Conservation (phyloP, 2,797 vertebrate genomes). For the Spheniscus humboldti region DNA sequence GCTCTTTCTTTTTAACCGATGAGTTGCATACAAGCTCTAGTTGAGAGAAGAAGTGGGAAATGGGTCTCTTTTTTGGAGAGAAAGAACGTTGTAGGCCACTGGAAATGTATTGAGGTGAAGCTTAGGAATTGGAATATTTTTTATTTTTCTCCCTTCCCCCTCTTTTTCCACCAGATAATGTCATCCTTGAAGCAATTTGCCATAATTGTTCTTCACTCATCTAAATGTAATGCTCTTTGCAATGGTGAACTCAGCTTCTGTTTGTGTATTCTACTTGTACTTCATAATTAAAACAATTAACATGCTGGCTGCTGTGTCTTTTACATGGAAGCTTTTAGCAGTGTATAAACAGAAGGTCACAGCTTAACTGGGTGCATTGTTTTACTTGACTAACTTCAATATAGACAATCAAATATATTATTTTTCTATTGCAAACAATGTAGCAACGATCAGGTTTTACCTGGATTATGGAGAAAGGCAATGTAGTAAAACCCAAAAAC, state of each 20-base stretch:
- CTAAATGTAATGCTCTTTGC: background rate
- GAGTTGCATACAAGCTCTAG: background rate
- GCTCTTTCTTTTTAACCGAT: background rate
- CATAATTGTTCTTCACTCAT: background rate
- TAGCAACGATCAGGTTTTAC: background rate
- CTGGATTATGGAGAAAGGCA: background rate
- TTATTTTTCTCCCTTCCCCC: background rate
- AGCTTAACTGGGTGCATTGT: background rate
- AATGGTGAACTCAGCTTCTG: background rate
- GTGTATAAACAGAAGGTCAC: background rate
- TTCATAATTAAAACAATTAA: background rate
- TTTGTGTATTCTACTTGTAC: background rate
- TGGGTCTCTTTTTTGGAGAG: background rate
- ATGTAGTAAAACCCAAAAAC: background rate
- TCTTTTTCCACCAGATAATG: background rate
- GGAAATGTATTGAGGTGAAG: background rate
- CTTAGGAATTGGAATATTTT: background rate
- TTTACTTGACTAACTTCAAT: background rate
- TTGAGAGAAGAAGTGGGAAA: background rate
- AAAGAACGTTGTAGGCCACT: fast-evolving
- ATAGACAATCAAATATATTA: background rate
- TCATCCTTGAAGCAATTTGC: background rate
- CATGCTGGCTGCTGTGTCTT: background rate
- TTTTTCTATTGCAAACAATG: background rate
- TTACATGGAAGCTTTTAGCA: background rate